Conservation (phyloP, 2,797 vertebrate genomes). For the Coregonus ussuriensis region DNA sequence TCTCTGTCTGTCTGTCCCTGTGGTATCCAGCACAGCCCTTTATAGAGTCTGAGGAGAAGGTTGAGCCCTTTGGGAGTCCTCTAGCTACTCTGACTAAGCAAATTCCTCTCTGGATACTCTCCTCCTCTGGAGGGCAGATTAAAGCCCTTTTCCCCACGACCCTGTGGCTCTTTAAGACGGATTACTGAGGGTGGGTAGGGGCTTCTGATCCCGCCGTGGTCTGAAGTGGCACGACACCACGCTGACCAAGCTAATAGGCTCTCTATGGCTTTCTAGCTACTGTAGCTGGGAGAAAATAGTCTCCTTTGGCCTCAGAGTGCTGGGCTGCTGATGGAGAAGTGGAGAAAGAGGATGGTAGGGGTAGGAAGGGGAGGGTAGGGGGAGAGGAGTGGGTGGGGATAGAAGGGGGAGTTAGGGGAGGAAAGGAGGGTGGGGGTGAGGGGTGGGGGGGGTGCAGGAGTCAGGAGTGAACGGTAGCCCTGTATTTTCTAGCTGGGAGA, state of each 20-base stretch:
- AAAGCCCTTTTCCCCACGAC: constrained; percentile 61
- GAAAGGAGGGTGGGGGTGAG: too few species aligned
- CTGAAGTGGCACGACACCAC: constrained; percentile 52
- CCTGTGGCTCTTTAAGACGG: constrained; percentile 64
- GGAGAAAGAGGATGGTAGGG: neutral
- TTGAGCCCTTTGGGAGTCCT: neutral
- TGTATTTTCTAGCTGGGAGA: neutral
- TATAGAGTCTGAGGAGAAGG: neutral
- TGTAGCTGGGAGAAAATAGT: constrained; percentile 10
- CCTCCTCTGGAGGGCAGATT: constrained; percentile 44
- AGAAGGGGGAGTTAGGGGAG: too few species aligned
- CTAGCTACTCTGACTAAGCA: constrained; percentile 10
- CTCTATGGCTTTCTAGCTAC: neutral
- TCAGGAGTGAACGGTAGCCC: neutral
- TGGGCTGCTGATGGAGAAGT: neutral
- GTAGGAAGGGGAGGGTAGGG: neutral
- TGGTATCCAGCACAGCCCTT: neutral
- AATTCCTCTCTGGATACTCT: constrained; percentile 18
- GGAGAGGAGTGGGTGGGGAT: too few species aligned
- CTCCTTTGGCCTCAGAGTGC: constrained; percentile 8
- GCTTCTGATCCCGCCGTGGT: constrained; percentile 58
- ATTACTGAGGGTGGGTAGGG: constrained; percentile 61
- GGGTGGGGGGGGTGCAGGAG: neutral
- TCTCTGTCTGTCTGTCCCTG: neutral
- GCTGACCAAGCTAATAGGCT: constrained; percentile 23